Conservation (phyloP, 2,888 invertebrate species). For the Rapana venosa region DNA sequence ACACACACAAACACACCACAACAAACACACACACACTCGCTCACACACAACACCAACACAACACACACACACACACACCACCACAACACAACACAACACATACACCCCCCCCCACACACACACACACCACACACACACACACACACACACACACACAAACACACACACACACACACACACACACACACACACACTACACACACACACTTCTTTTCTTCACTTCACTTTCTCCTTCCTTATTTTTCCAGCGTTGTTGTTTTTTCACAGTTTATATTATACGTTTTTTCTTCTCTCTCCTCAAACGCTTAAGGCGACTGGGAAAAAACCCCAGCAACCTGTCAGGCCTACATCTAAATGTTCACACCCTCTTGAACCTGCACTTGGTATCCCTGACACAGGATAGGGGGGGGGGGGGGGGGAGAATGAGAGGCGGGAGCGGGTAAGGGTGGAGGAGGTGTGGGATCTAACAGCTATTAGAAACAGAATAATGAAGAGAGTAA, state of each 20-base stretch:
- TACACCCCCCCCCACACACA: background rate
- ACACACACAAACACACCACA: background rate
- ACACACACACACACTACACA: background rate
- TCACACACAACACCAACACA: background rate
- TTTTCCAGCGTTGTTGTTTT: no score
- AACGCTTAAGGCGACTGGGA: background rate
- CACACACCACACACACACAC: background rate
- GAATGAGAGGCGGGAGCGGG: background rate
- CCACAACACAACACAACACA: background rate
- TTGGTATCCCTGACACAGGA: background rate
- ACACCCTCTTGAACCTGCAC: constrained; percentile 22
- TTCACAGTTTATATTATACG: no score
- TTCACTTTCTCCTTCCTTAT: no score
- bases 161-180: background rate
- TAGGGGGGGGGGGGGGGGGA: background rate
- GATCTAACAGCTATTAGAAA: background rate
- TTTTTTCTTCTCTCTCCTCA: background rate
- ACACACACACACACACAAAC: background rate
- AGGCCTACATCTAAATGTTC: background rate
- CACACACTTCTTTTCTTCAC: background rate
- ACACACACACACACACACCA: background rate
- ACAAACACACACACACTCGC: background rate
- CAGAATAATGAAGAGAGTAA: background rate
- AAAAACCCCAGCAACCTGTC: background rate
- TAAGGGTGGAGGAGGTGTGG: background rate